phyloP scores from a whole-genome alignment of 2,113 vertebrate genomes.

The Junco hyemalis region DNA sequence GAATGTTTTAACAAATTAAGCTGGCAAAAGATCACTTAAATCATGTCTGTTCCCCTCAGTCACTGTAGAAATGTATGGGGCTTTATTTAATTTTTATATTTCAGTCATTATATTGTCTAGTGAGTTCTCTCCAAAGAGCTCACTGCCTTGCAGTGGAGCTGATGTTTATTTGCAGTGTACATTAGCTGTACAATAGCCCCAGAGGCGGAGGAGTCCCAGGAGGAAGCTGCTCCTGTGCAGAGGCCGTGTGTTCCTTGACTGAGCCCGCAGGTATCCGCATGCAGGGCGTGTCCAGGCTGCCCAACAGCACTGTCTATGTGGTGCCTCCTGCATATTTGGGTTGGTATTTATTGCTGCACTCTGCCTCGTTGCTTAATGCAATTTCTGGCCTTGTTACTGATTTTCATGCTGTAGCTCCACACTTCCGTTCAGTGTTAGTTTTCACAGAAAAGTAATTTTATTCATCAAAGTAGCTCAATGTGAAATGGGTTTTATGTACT shows the following conservation, averaged over 20 bases:
- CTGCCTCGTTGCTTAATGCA: not conserved
- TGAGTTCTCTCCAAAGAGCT: not conserved
- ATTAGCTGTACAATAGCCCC: not conserved
- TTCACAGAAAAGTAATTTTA: not conserved
- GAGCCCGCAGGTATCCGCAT: constrained; percentile 81
- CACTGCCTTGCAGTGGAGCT: not conserved
- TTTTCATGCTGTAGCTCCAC: not conserved
- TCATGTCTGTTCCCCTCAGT: not conserved
- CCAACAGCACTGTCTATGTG: constrained; percentile 92
- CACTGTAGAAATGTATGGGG: not conserved
- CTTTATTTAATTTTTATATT: not conserved
- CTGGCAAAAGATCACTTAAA: not conserved
- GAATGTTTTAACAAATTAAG: not conserved
- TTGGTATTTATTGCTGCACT: constrained; percentile 61
- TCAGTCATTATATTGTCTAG: not conserved
- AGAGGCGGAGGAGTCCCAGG: not conserved
- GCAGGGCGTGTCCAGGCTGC: constrained; percentile 90
- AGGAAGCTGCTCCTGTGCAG: not conserved
- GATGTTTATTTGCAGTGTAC: not conserved
- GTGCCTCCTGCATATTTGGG: constrained; percentile 91
- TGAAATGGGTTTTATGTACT: not conserved
- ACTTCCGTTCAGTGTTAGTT: accelerated
- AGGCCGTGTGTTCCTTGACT: constrained; percentile 71
- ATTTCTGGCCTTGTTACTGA: not conserved
- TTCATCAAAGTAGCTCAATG: not conserved